Base-by-base conservation (phyloP, 2,888 invertebrate species). In the Platycnemis pennipes region DNA sequence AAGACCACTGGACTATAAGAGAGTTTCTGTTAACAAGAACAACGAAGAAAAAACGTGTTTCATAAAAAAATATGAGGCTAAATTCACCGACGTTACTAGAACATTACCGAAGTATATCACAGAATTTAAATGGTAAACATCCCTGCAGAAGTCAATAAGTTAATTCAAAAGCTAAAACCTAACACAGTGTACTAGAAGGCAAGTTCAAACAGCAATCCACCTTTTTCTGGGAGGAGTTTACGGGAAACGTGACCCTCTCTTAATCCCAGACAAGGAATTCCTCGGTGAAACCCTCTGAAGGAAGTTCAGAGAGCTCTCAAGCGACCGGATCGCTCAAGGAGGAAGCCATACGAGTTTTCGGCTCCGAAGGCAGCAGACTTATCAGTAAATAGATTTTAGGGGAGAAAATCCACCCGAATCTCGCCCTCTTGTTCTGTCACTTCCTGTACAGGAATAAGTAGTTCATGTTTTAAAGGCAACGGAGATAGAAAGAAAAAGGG, bases 301-400 rank as follows among this genome's bases (percentile, higher is more conserved):
- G 16, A n/a, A 63, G 63, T 63, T 63, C 26, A 53, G 89, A 1
- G 91, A 63, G 69, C 63, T 69, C 63, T 69, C 63, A 91, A 63
- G 69, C 13, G 44, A 63, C 44, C 44, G 91, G 91, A 91, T 91
- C n/a, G 63, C 63, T 63, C 91, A 91, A 91, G 63, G 91, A 91
- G 45, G 91, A 91, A 91, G 91, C 91, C 91, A 26, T 91, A 42
- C 3, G 44, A 91, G 63, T 91, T 46, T 46, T n/a, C 11, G 22
- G n/a, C 26, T 26, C n/a, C 44, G 91, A 91, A 91, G 63, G 91
- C 44, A 44, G 91, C 44, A 31, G 56, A 91, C 63, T 91, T 91
- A 63, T 91, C 91, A 91, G 91, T 26, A 69, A 91, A 63, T 63
- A 87, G 87, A 91, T 63, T 91, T 63, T 44, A 44, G 56, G 44